Conservation (phyloP, 2,888 invertebrate genomes). For the Phoenoteleia sp. region DNA sequence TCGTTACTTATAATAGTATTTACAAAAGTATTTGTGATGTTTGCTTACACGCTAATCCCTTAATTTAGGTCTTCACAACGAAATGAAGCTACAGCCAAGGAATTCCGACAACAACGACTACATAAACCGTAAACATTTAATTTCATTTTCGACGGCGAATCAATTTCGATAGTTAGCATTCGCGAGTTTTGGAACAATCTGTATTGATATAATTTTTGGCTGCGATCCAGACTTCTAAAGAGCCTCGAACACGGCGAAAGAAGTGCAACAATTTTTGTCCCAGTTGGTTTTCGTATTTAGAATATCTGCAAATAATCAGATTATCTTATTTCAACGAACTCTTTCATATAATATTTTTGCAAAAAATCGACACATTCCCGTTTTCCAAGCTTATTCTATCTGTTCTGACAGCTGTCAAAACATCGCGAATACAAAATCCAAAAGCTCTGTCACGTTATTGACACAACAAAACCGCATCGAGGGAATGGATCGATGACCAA, state of each 20-base stretch:
- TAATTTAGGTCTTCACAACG: slow-evolving; percentile 8
- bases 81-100: neutral
- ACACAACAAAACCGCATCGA: too few relatives aligned
- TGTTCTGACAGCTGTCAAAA: too few relatives aligned
- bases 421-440: too few relatives aligned
- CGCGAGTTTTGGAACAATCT: slow-evolving; percentile 46
- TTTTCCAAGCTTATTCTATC: too few relatives aligned
- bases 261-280: slow-evolving; percentile 34
- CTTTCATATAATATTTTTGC: neutral
- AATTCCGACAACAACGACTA: neutral
- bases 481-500: neutral
- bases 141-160: slow-evolving; percentile 30
- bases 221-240: slow-evolving; percentile 15
- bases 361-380: neutral
- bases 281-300: slow-evolving; percentile 13
- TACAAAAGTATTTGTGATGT: slow-evolving; percentile 26
- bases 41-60: neutral
- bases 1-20: slow-evolving; percentile 3
- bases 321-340: neutral
- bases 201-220: slow-evolving; percentile 54
- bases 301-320: slow-evolving; percentile 27
- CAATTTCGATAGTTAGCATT: neutral
- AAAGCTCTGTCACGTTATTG: too few relatives aligned
- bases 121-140: slow-evolving; percentile 23
- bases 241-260: slow-evolving; percentile 29